phyloP scores from a whole-genome alignment of 2,888 invertebrate species.

The Cistogaster globosa region DNA sequence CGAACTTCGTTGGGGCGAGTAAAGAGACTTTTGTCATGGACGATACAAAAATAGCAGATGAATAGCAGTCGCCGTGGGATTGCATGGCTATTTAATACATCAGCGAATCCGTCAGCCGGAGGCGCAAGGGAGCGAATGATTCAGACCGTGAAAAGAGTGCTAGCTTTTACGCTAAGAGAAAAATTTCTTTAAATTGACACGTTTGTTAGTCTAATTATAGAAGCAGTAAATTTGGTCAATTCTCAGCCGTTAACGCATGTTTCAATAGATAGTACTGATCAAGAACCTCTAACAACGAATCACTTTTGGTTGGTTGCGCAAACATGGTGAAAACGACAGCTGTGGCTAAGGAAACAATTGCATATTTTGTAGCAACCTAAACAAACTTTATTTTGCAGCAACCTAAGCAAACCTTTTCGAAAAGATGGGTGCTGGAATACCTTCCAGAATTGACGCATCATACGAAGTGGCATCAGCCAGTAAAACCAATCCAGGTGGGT shows the following conservation, averaged over 20 bases:
- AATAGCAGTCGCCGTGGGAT: constrained; percentile 54
- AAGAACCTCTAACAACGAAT: constrained; percentile 68
- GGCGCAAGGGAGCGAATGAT: constrained; percentile 47
- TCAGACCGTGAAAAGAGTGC: neutral
- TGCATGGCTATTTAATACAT: constrained; percentile 68
- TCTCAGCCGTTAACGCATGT: constrained; percentile 63
- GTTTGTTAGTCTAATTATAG: constrained; percentile 60
- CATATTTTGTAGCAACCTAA: constrained; percentile 66
- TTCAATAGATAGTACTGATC: constrained; percentile 45
- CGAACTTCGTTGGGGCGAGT: constrained; percentile 58
- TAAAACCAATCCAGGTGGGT: constrained; percentile 52
- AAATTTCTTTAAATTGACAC: constrained; percentile 55
- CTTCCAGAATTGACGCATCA: constrained; percentile 49
- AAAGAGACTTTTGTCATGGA: constrained; percentile 40
- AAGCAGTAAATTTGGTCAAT: constrained; percentile 42
- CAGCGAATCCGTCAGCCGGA: constrained; percentile 63
- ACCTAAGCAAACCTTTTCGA: constrained; percentile 30
- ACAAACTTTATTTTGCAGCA: constrained; percentile 55
- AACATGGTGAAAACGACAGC: constrained; percentile 64
- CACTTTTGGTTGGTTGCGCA: constrained; percentile 65
- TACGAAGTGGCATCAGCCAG: constrained; percentile 36
- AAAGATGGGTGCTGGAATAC: constrained; percentile 24
- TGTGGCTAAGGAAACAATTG: constrained; percentile 64
- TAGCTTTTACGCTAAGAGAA: neutral
- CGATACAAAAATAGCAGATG: neutral